Evolutionary conservation across 2,888 invertebrate genomes (phyloP), one percentile per base, ranked within the genome.

Genomic region (Synergus itoensis): DNA sequence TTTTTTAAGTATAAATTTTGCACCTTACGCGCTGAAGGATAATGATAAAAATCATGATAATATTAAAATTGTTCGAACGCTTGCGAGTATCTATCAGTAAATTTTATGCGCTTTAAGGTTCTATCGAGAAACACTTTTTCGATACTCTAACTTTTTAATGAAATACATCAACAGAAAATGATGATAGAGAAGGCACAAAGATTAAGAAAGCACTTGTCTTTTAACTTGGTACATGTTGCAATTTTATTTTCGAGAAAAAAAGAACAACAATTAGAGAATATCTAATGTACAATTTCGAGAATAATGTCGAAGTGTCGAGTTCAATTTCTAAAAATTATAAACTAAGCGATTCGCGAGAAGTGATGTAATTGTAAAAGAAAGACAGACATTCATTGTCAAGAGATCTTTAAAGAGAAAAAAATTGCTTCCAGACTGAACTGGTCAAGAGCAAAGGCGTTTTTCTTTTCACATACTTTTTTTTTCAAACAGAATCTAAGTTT

Each of bases 151-250:
- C 48, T 69, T 16, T 69, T 64, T 21, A 57, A 11, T 57, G 8
- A 43, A 14, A 43, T 65, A 41, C 5, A 14, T 21, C 18, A 67
- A 18, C 18, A 14, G 21, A 69, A 36, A 69, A 73, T 48, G 53
- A 67, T 43, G 18, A 45, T 45, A 45, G 43, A 84, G 86, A 88
- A 91, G 90, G 89, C 90, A 91, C 89, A 86, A 87, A 89, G 84
- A 90, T 90, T 88, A 89, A 90, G 87, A 91, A 89, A 90, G 90
- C 89, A 91, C 89, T 90, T 87, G 82, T 86, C 82, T 84, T 84
- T 73, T 84, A 77, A 81, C 80, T 83, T 79, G 67, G 78, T 73
- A 76, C 76, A 53, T 76, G 78, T 80, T 84, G 80, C 80, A 84
- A 64, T 84, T 85, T 84, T 84, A 80, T 84, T 81, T 82, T 77